Evolutionary conservation across 2,888 invertebrate species (phyloP).

Genomic region (Toxonevra muliebris): DNA sequence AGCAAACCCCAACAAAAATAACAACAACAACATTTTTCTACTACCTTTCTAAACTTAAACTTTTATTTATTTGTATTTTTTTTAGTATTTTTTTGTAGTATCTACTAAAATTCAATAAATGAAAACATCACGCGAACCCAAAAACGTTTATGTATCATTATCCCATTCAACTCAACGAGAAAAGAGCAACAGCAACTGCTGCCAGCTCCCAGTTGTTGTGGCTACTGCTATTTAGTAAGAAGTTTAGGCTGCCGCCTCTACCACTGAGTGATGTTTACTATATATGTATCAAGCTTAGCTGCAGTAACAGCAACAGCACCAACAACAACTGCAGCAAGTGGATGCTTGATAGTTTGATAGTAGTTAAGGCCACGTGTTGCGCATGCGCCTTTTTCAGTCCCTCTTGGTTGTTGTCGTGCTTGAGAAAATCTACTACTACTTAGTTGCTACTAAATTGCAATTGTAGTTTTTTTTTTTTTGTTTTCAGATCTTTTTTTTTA

Average conservation of each 20-base stretch:
- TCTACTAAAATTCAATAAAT: conserved; percentile 37
- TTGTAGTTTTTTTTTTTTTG: conserved; percentile 22
- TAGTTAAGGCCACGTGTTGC: conserved; percentile 57
- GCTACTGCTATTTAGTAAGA: conserved; percentile 18
- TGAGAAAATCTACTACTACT: too few species aligned
- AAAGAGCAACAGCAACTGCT: conserved; percentile 5
- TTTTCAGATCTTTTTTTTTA: conserved; percentile 32
- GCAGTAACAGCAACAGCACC: conserved; percentile 9
- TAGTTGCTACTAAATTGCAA: neutral
- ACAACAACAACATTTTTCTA: neutral
- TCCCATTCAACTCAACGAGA: conserved; percentile 23
- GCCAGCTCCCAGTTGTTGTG: conserved; percentile 14
- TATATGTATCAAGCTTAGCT: neutral
- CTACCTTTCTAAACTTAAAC: conserved; percentile 16
- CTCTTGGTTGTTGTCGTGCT: neutral
- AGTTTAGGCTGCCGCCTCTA: conserved; percentile 17
- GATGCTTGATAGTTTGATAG: conserved; percentile 11
- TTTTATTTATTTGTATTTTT: neutral
- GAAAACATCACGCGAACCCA: conserved; percentile 44
- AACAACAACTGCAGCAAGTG: conserved; percentile 22
- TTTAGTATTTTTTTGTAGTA: neutral
- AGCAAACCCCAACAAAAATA: neutral
- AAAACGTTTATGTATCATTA: conserved; percentile 42
- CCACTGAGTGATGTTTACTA: conserved; percentile 22
- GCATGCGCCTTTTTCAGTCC: conserved; percentile 49